Evolutionary conservation across 2,797 vertebrate genomes (phyloP).

Genomic region (Nasua narica): DNA sequence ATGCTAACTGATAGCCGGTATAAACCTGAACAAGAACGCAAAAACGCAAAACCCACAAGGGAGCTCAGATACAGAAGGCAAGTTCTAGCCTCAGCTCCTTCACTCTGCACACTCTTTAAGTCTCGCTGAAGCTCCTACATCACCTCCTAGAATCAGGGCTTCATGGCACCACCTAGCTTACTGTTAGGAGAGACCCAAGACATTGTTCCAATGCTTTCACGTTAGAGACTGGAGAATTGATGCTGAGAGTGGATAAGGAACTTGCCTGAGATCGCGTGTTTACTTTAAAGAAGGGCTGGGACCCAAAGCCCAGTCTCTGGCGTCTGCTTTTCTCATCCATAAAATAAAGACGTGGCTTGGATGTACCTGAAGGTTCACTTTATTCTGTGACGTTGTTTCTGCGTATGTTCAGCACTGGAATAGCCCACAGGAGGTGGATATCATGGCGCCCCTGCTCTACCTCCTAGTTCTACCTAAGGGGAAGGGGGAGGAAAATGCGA

Average conservation of each 20-base stretch:
- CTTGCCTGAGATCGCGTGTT: not conserved
- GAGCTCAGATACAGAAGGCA: not conserved
- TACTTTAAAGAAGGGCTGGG: not conserved
- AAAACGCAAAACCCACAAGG: not conserved
- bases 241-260: not conserved
- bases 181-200: not conserved
- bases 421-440: not conserved
- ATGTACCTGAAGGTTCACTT: not conserved
- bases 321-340: not conserved
- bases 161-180: not conserved
- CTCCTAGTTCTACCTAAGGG: not conserved
- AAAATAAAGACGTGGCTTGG: not conserved
- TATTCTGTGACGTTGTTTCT: not conserved
- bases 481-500: not conserved
- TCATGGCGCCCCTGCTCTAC: not conserved
- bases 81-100: not conserved
- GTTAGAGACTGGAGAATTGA: not conserved
- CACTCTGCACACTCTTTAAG: not conserved
- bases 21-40: not conserved
- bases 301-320: not conserved
- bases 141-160: not conserved
- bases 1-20: not conserved
- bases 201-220: not conserved
- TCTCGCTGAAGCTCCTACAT: not conserved
- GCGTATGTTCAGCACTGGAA: not conserved